Conservation (phyloP, 2,113 vertebrate genomes). For the Melanotaenia duboulayi region DNA sequence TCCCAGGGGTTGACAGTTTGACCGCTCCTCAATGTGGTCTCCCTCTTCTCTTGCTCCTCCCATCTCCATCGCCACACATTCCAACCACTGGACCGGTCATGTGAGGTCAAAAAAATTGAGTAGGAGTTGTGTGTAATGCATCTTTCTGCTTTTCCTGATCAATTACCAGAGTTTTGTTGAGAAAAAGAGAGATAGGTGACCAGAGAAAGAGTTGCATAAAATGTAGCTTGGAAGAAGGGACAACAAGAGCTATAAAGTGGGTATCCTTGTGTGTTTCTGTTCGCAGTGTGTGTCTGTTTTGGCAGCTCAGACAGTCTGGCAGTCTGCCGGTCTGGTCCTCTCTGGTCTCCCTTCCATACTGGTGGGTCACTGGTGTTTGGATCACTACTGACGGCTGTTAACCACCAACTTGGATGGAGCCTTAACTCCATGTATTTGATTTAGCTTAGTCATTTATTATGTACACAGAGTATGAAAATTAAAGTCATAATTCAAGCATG, state of each 20-base stretch:
- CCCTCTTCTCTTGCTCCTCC: conserved; percentile 67
- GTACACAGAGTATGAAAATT: conserved; percentile 49
- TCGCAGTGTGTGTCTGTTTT: conserved; percentile 57
- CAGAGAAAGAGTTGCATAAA: conserved; percentile 5
- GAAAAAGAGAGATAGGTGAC: not conserved
- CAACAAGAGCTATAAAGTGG: conserved; percentile 17
- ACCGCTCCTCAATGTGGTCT: conserved; percentile 74
- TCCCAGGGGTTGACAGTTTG: conserved; percentile 67
- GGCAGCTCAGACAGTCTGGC: conserved; percentile 67
- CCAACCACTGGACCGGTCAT: conserved; percentile 74
- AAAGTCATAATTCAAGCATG: conserved; percentile 59
- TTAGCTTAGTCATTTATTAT: conserved; percentile 66
- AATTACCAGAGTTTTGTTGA: conserved; percentile 5
- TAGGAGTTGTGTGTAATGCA: conserved; percentile 21
- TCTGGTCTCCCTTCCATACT: conserved; percentile 52
- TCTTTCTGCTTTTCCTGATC: conserved; percentile 21
- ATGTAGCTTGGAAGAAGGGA: conserved; percentile 10
- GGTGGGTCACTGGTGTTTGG: conserved; percentile 75
- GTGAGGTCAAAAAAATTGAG: conserved; percentile 71
- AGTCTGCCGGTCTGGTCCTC: conserved; percentile 71
- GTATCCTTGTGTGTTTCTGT: conserved; percentile 40
- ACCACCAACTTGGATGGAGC: conserved; percentile 68
- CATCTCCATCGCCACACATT: conserved; percentile 71
- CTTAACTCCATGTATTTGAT: conserved; percentile 54
- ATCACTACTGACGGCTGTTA: conserved; percentile 64